Evolutionary conservation across 2,797 vertebrate species (phyloP).

Genomic region (Enteromius paludinosus): DNA sequence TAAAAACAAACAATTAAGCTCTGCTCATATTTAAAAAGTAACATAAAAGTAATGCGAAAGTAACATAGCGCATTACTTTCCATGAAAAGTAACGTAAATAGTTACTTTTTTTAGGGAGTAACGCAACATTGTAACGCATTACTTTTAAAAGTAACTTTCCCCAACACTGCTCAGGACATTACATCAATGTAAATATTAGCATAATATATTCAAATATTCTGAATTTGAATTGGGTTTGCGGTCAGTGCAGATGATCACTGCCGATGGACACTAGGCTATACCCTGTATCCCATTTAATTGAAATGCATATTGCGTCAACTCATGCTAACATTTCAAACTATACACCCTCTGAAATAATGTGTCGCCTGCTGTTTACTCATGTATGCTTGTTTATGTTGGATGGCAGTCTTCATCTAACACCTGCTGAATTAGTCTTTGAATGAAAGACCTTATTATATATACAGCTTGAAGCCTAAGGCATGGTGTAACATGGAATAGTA

Average conservation of each 20-base stretch:
- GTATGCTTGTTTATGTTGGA: not conserved
- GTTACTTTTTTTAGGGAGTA: too few species aligned
- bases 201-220: constrained; percentile 9
- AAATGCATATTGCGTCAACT: not conserved
- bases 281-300: not conserved
- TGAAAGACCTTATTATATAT: constrained; percentile 22
- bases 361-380: not conserved
- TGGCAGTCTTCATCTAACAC: not conserved
- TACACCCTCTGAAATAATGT: not conserved
- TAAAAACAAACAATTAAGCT: too few species aligned
- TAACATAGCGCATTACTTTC: too few species aligned
- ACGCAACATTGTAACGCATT: too few species aligned
- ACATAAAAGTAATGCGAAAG: too few species aligned
- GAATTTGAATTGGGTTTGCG: constrained; percentile 18
- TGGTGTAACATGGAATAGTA: not conserved
- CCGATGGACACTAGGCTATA: not conserved
- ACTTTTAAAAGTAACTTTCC: too few species aligned
- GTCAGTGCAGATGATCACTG: not conserved
- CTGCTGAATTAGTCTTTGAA: constrained; percentile 5
- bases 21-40: too few species aligned
- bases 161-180: not conserved
- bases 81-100: too few species aligned
- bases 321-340: not conserved
- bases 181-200: not conserved
- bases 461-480: not conserved